Base-by-base conservation (phyloP, 2,797 vertebrate genomes). In the Esox lucius region DNA sequence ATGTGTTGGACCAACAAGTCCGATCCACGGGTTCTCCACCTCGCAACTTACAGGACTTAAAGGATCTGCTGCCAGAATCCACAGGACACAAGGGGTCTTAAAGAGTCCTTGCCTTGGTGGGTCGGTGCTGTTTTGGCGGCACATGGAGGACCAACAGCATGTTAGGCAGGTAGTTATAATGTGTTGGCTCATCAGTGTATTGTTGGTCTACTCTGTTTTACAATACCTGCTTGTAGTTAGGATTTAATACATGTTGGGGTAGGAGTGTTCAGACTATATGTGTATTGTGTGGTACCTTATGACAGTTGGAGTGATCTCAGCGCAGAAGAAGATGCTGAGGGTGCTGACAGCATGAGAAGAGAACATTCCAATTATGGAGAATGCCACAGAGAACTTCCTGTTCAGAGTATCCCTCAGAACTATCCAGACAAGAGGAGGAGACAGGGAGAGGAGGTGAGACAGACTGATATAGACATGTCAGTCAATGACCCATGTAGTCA, bases 351-450 rank as follows among this genome's bases (percentile, higher is more conserved):
- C 97, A 0, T 98, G 97, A 0, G 98, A 98, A 5, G 98, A 97
- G 83, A 99, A 98, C 97, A 99, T 98, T 82, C 98, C 98, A 75
- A 99, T 97, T 70, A 99, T 96, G 89, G 97, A 99, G 87, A 99
- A 98, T 0, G 96, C 93, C 1, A 96, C 94, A 0, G 98, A 99
- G 90, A 98, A 98, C 66, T 96, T 97, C 86, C 95, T 96, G 88
- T 98, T 98, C 88, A 99, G 92, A 0, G 93, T 94, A 89, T 98
- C 96, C 42, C 94, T 94, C 91, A 98, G 93, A 80, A 96, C 96
- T 97, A 85, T 4, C 22, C 56, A 24, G 0, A 24, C 22, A 24
- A 61, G 56, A 61, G 56, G n/a, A 59, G n/a, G 56, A 26, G 56
- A 9, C 22, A 61, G 1, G 4, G 22, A 61, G 56, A 61, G 56